phyloP scores from a whole-genome alignment of 1,140 invertebrate genomes.

The Latrodectus geometricus region DNA sequence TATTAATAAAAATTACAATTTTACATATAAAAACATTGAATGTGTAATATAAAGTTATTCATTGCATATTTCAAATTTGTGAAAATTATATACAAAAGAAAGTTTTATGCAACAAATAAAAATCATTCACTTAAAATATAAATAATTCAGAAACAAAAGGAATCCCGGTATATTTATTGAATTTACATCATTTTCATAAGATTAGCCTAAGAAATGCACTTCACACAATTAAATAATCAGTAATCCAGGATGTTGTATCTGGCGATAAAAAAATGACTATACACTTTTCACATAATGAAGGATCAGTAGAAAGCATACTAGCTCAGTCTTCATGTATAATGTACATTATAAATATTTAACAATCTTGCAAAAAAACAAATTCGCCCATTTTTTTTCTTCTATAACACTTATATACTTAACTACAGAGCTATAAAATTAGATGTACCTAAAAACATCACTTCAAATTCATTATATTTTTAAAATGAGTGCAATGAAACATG shows the following conservation, averaged over 20 bases:
- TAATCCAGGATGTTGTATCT: constrained; percentile 17
- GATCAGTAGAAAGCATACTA: constrained; percentile 41
- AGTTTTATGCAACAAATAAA: no score
- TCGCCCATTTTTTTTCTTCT: constrained; percentile 3
- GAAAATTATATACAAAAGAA: no score
- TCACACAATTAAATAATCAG: constrained; percentile 17
- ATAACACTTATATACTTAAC: constrained; percentile 43
- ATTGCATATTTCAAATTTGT: no score
- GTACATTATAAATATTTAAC: constrained; percentile 53
- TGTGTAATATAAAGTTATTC: no score
- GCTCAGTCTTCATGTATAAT: constrained; percentile 13
- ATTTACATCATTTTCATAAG: constrained; percentile 35
- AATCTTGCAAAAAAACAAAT: constrained; percentile 15
- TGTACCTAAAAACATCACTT: constrained; percentile 4
- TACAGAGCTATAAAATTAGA: constrained; percentile 39
- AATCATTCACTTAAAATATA: no score
- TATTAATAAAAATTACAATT: no score
- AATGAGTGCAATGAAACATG: constrained; percentile 37
- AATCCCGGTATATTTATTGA: constrained; percentile 45
- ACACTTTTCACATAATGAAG: constrained; percentile 42
- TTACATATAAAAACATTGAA: no score
- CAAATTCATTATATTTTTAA: constrained; percentile 19
- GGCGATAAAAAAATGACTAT: constrained; percentile 31
- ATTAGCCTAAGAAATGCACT: constrained; percentile 53
- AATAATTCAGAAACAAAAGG: not conserved